Conservation (phyloP, 2,888 invertebrate genomes). For the Liposcelis brunnea region DNA sequence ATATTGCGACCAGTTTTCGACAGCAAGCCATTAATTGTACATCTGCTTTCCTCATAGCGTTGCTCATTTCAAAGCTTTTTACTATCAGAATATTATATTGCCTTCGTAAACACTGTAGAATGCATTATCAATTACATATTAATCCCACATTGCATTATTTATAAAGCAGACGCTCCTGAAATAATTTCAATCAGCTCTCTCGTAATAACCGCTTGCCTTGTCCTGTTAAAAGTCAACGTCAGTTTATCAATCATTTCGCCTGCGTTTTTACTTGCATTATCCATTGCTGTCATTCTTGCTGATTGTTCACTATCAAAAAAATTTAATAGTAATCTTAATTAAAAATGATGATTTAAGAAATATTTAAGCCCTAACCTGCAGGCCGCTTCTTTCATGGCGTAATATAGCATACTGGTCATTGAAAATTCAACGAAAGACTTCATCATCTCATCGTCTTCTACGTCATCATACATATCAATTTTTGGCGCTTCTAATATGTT, state of each 20-base stretch:
- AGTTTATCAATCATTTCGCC: constrained; percentile 44
- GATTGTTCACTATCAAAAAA: constrained; percentile 33
- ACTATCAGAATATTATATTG: no score
- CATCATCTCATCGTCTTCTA: constrained; percentile 34
- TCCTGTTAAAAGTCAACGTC: constrained; percentile 40
- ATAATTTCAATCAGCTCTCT: constrained; percentile 47
- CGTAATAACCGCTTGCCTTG: constrained; percentile 44
- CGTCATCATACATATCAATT: constrained; percentile 35
- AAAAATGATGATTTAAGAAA: no score
- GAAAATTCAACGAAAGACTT: constrained; percentile 36
- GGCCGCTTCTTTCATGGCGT: constrained; percentile 39
- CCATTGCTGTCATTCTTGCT: constrained; percentile 46
- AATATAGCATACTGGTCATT: constrained; percentile 35
- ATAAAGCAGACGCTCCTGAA: constrained; percentile 40
- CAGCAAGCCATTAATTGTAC: no score
- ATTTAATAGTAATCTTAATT: no score
- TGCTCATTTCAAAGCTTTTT: no score
- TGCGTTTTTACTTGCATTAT: constrained; percentile 43
- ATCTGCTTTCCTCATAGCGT: no score
- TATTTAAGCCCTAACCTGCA: constrained; percentile 18
- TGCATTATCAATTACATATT: no score
- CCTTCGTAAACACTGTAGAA: no score
- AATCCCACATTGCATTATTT: no score
- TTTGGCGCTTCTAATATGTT: constrained; percentile 29
- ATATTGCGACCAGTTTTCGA: no score